Percentiles rank a stretch among this genome's conserved stretches.
phyloP scores from a whole-genome alignment of 2,113 vertebrate species.

The Leucoraja erinaceus region DNA sequence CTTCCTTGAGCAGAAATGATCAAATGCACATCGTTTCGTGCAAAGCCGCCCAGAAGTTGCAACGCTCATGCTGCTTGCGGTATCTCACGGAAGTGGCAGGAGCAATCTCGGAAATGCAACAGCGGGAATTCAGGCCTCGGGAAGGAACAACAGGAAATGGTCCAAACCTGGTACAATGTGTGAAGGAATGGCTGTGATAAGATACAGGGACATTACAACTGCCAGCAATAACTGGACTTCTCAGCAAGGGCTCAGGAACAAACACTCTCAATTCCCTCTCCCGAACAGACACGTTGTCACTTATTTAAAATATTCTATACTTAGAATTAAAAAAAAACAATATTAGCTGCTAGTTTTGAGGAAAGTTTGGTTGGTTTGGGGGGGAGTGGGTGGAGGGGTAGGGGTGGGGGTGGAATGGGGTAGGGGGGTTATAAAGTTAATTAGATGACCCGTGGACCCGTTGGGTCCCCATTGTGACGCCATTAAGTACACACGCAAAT shows the following conservation, averaged over 20 bases:
- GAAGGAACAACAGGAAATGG: not conserved
- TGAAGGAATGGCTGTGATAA: not conserved
- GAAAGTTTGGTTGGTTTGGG: too few relatives aligned
- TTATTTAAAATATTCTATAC: not conserved
- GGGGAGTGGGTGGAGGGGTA: too few relatives aligned
- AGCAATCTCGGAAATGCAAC: not conserved
- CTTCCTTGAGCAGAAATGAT: not conserved
- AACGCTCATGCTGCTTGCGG: not conserved
- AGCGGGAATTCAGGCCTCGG: not conserved
- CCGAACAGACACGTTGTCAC: not conserved
- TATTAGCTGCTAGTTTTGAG: not conserved
- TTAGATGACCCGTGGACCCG: too few relatives aligned
- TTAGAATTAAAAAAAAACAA: not conserved
- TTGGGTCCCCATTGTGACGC: too few relatives aligned
- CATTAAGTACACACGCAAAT: too few relatives aligned
- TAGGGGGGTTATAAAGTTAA: too few relatives aligned
- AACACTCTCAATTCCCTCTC: not conserved
- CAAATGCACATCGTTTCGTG: not conserved
- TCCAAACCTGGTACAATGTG: not conserved
- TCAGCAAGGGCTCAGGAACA: not conserved
- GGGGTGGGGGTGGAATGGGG: not conserved
- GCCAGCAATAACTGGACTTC: not conserved
- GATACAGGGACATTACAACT: not conserved
- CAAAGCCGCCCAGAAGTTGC: too few relatives aligned
- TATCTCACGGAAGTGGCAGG: not conserved